phyloP scores from a whole-genome alignment of 2,888 invertebrate species.

The Adelognathus sp. region DNA sequence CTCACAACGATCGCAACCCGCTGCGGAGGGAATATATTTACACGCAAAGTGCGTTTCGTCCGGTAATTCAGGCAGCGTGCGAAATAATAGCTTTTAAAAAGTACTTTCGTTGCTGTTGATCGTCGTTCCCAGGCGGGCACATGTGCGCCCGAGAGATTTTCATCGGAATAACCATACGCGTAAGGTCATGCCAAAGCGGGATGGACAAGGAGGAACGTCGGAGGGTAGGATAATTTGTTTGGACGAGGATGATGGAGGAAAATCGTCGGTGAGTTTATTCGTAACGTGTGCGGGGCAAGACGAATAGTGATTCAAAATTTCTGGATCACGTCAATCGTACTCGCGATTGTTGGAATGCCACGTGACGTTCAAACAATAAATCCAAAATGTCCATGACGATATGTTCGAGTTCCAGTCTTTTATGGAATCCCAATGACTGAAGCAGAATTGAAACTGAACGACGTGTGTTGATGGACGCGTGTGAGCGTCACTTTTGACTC shows the following conservation, averaged over 20 bases:
- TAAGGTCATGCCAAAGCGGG: too few species aligned
- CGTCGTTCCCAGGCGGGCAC: conserved; percentile 17
- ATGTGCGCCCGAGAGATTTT: conserved; percentile 45
- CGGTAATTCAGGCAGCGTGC: conserved; percentile 48
- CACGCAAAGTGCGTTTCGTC: conserved; percentile 12
- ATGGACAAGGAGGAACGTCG: not conserved
- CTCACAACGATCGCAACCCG: not conserved
- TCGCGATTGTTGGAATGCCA: too few species aligned
- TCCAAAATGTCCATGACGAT: too few species aligned
- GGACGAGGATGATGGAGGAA: not conserved
- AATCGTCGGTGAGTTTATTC: not conserved
- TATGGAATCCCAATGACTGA: too few species aligned
- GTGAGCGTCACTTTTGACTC: too few species aligned
- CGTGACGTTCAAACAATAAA: too few species aligned
- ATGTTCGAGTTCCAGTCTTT: too few species aligned
- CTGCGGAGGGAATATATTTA: conserved; percentile 26
- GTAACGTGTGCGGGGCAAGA: too few species aligned
- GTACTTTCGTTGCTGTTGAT: conserved; percentile 43
- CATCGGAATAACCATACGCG: conserved; percentile 25
- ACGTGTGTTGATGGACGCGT: too few species aligned
- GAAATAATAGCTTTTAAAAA: conserved; percentile 54
- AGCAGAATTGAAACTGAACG: too few species aligned
- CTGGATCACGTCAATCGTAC: too few species aligned
- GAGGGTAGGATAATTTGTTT: not conserved
- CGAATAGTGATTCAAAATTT: too few species aligned